phyloP scores from a whole-genome alignment of 2,888 invertebrate genomes.

The Scaptomyza reducta region DNA sequence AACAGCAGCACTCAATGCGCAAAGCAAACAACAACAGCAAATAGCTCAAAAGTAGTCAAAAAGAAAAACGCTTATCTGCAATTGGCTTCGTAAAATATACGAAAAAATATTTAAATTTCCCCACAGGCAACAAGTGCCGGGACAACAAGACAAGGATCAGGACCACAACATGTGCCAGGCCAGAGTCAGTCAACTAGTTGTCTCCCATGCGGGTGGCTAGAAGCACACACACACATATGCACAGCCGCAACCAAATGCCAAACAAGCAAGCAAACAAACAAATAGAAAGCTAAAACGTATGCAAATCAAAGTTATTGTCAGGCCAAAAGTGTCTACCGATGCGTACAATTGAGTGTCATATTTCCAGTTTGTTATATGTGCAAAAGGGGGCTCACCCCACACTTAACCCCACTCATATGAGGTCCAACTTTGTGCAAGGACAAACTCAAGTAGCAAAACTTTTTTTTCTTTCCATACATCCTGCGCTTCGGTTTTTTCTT shows the following conservation, averaged over 20 bases:
- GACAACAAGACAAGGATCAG: conserved; percentile 25
- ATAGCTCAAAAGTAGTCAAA: conserved; percentile 54
- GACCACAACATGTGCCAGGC: conserved; percentile 6
- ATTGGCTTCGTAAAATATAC: conserved; percentile 71
- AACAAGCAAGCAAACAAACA: conserved; percentile 35
- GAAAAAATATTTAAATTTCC: conserved; percentile 73
- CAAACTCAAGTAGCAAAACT: conserved; percentile 51
- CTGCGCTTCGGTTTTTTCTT: conserved; percentile 4
- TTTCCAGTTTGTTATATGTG: conserved; percentile 71
- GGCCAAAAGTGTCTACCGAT: conserved; percentile 74
- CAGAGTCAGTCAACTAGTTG: conserved; percentile 59
- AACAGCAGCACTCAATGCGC: conserved; percentile 43
- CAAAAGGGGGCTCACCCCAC: conserved; percentile 27
- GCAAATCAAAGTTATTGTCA: conserved; percentile 79
- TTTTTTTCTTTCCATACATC: not conserved
- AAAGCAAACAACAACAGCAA: conserved; percentile 39
- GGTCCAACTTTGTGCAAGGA: conserved; percentile 54
- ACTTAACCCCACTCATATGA: conserved; percentile 34
- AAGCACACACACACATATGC: conserved; percentile 8
- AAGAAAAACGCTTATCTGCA: conserved; percentile 74
- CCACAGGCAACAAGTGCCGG: conserved; percentile 73
- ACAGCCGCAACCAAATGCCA: conserved; percentile 2
- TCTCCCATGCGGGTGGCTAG: conserved; percentile 50
- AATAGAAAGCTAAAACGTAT: conserved; percentile 44
- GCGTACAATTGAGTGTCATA: conserved; percentile 79